phyloP scores from a whole-genome alignment of 2,113 vertebrate genomes.

The Crotalus viridis region DNA sequence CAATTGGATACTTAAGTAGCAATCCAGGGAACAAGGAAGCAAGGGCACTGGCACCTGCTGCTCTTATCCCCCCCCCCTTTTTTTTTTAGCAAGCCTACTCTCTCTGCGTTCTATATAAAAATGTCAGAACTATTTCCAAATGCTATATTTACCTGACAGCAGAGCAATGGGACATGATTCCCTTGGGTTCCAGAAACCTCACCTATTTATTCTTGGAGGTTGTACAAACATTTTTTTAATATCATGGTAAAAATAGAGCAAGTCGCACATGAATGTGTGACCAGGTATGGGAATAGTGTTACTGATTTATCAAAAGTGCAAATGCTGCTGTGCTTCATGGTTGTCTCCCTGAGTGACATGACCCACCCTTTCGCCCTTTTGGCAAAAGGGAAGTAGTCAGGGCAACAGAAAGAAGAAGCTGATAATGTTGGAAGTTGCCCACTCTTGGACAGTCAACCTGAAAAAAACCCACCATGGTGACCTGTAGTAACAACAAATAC shows the following conservation, averaged over 20 bases:
- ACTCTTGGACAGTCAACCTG: background rate
- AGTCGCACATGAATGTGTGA: background rate
- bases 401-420: background rate
- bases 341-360: background rate
- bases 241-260: background rate
- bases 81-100: background rate
- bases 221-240: background rate
- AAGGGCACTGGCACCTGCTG: background rate
- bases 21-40: background rate
- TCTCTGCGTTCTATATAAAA: background rate
- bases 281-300: background rate
- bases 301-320: background rate
- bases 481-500: background rate
- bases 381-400: background rate
- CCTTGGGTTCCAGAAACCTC: background rate
- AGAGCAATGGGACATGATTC: slow-evolving; percentile 8
- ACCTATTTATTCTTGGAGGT: slow-evolving; percentile 8
- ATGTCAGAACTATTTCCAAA: slow-evolving; percentile 10
- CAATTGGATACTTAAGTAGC: background rate
- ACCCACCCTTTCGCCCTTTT: background rate
- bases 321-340: background rate
- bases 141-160: background rate
- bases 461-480: background rate
- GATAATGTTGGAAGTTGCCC: background rate
- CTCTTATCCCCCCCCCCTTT: background rate